phyloP scores from a whole-genome alignment of 2,113 vertebrate species.

The Sturnira hondurensis region DNA sequence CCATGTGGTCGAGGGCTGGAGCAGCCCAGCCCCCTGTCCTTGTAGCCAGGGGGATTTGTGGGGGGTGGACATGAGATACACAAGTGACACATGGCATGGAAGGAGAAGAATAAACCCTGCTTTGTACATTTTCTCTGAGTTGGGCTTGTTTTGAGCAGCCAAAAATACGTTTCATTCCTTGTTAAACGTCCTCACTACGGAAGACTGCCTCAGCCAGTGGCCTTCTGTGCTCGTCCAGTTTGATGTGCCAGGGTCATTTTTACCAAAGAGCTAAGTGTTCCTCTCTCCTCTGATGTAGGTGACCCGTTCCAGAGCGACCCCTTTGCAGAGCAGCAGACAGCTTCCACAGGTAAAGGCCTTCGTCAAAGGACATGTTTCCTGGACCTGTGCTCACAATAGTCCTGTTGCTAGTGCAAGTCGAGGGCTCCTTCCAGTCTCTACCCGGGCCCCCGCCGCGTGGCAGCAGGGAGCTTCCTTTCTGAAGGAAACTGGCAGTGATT shows the following conservation, averaged over 20 bases:
- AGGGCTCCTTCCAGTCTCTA: background rate
- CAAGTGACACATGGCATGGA: rapidly evolving
- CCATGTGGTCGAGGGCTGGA: background rate
- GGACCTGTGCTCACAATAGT: background rate
- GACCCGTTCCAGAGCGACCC: constrained; percentile 96
- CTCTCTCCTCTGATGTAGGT: constrained; percentile 76
- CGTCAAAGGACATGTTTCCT: background rate
- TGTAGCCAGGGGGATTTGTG: background rate
- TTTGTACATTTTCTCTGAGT: rapidly evolving
- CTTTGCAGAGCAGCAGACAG: constrained; percentile 89
- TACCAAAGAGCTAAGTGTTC: background rate
- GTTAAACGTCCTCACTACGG: background rate
- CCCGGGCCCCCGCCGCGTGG: background rate
- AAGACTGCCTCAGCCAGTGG: background rate
- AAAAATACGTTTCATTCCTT: background rate
- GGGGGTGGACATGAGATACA: no score
- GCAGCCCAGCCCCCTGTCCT: background rate
- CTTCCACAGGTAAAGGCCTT: constrained; percentile 84
- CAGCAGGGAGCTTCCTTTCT: background rate
- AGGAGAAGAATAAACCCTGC: background rate
- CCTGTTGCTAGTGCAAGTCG: background rate
- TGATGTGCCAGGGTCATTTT: background rate
- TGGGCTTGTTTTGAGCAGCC: rapidly evolving
- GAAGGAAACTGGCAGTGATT: background rate
- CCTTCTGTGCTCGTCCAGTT: no score